Conservation (phyloP, 2,113 vertebrate genomes). For the Grus americana region DNA sequence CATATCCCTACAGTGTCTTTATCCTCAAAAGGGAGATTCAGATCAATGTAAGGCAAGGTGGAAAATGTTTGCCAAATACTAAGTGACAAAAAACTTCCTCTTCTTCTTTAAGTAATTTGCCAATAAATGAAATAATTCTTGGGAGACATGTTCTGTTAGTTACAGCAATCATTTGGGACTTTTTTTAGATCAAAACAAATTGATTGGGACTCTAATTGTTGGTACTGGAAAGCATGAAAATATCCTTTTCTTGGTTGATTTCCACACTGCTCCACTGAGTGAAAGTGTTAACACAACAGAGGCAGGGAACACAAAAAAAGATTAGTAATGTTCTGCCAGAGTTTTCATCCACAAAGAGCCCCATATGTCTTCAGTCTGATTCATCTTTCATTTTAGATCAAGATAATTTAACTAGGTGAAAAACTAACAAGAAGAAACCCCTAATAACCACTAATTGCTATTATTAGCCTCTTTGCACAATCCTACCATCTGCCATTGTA, state of each 20-base stretch:
- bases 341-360: background rate
- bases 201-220: background rate
- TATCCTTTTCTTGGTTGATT: background rate
- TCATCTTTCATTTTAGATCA: background rate
- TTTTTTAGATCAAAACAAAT: background rate
- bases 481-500: background rate
- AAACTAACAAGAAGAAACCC: background rate
- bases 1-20: background rate
- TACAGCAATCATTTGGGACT: background rate
- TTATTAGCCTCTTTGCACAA: background rate
- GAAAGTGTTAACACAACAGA: background rate
- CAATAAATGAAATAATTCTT: background rate
- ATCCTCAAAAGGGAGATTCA: background rate
- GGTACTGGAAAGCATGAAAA: background rate
- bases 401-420: background rate
- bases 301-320: background rate
- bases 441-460: background rate
- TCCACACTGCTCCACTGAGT: background rate
- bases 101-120: background rate
- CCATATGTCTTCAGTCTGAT: background rate
- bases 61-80: background rate
- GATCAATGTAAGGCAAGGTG: background rate
- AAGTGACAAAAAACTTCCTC: background rate
- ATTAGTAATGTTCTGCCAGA: background rate
- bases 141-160: background rate